Conservation (phyloP, 2,797 vertebrate genomes). For the Takifugu rubripes region DNA sequence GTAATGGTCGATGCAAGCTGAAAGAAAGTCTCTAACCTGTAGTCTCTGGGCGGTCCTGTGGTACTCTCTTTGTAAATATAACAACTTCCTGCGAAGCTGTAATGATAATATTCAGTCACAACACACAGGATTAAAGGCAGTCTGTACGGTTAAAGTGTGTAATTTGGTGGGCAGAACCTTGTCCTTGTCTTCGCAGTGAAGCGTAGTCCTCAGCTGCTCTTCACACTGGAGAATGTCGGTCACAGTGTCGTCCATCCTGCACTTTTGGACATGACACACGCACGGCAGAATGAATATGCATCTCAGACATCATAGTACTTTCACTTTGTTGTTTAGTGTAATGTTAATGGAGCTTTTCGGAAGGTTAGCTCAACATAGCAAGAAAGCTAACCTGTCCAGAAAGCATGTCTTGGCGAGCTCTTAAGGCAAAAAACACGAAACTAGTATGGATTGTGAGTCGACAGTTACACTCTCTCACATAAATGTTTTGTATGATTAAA, state of each 20-base stretch:
- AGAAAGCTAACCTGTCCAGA: neutral
- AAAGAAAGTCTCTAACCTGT: slow-evolving; percentile 42
- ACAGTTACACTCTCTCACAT: neutral
- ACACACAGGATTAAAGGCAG: neutral
- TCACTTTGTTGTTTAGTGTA: too few species aligned
- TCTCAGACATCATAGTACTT: neutral
- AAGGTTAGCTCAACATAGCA: neutral
- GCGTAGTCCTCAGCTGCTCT: slow-evolving; percentile 50
- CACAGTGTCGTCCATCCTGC: slow-evolving; percentile 42
- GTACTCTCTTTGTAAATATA: slow-evolving; percentile 64
- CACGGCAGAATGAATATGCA: neutral
- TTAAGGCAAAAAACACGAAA: neutral
- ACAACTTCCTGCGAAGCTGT: slow-evolving; percentile 68
- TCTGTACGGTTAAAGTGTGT: neutral
- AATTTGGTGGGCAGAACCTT: slow-evolving; percentile 38
- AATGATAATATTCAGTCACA: neutral
- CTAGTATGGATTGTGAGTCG: neutral
- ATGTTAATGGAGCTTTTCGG: too few species aligned
- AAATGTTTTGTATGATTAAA: neutral
- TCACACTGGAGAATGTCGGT: slow-evolving; percentile 37
- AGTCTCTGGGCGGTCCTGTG: slow-evolving; percentile 66
- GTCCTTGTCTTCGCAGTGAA: slow-evolving; percentile 65
- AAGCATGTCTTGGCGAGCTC: neutral
- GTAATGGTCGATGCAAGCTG: neutral
- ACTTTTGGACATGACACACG: neutral